Evolutionary conservation across 2,888 invertebrate species (phyloP), one percentile per base, ranked within the genome.

Genomic region (Pimpla rufipes): DNA sequence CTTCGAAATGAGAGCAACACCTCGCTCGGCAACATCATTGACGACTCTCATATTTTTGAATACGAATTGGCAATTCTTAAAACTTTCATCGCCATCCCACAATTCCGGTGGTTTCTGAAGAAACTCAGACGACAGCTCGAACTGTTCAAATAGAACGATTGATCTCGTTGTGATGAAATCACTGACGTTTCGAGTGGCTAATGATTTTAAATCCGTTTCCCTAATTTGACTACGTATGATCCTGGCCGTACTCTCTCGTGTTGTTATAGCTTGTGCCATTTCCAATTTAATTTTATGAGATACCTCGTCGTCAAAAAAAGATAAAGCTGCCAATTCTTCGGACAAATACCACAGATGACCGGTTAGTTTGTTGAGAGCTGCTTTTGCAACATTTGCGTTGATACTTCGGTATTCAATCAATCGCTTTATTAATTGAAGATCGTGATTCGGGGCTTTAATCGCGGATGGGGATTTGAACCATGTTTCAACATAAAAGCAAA

Each of bases 401-500:
- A 55, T 40, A 7, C 16, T 35, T 64, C 29, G n/a, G 21, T 52
- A 52, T 18, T 52, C 18, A 52, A 52, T 52, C 16, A 52, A 21
- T 52, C 21, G 18, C 21, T 52, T 52, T 52, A 52, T 18, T 18
- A 52, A 52, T 18, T 16, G 21, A 18, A 21, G 21, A 52, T 52
- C 52, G 10, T 52, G 16, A 21, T 52, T 52, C 21, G 52, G 52
- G 2, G 52, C 52, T 52, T 52, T 21, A 52, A 21, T 18, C 21
- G 52, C 52, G 18, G 21, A 21, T 18, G 52, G 52, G 10, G 18
- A 6, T 18, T 16, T 52, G 21, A 52, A 52, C 88, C 88, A 89
- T 23, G 71, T 62, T 82, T 87, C 79, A 7, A 88, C 29, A 50
- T 89, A 88, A 6, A 87, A 45, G 37, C 13, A 66, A 21, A 86